Evolutionary conservation across 2,797 vertebrate species (phyloP).

Genomic region (Benthosema pterotum): DNA sequence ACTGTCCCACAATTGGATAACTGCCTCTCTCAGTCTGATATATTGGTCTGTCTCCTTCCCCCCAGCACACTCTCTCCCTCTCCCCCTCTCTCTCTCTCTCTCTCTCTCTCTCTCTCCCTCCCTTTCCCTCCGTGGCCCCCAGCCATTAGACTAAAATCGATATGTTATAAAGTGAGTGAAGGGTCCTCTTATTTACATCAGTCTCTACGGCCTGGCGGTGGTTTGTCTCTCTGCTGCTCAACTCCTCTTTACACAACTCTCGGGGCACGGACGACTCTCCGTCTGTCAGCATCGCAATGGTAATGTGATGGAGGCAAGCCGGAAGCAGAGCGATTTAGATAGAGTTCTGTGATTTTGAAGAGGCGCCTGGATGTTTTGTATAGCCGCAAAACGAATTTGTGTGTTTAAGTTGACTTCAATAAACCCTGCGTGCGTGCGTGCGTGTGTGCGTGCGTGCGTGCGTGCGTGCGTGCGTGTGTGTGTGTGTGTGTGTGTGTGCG

Average conservation of each 20-base stretch:
- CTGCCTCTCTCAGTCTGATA: slow-evolving; percentile 8
- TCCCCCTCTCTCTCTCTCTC: slow-evolving; percentile 3
- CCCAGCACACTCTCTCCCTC: not conserved
- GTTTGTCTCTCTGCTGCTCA: slow-evolving; percentile 47
- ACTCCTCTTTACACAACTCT: slow-evolving; percentile 46
- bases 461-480: slow-evolving; percentile 10
- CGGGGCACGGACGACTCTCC: slow-evolving; percentile 31
- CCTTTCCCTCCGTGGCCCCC: slow-evolving; percentile 29
- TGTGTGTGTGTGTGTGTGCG: slow-evolving; percentile 4
- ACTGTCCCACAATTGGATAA: slow-evolving; percentile 29
- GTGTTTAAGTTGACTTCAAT: too few species aligned
- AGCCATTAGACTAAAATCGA: slow-evolving; percentile 66
- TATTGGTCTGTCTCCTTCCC: not conserved
- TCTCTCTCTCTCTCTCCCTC: slow-evolving; percentile 12
- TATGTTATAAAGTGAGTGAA: slow-evolving; percentile 67
- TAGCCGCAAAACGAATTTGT: too few species aligned
- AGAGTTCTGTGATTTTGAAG: slow-evolving; percentile 30
- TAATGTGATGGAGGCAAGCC: slow-evolving; percentile 47
- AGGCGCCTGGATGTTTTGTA: too few species aligned
- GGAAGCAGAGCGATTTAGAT: slow-evolving; percentile 54
- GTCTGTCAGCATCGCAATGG: slow-evolving; percentile 18
- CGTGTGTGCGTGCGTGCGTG: too few species aligned
- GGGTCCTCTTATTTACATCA: slow-evolving; percentile 74
- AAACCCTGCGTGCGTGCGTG: not conserved
- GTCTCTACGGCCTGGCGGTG: slow-evolving; percentile 50